Percentiles rank a stretch among this genome's conserved stretches.
phyloP scores from a whole-genome alignment of 1,140 invertebrate genomes.

The Pygmarrhopalites habei region DNA sequence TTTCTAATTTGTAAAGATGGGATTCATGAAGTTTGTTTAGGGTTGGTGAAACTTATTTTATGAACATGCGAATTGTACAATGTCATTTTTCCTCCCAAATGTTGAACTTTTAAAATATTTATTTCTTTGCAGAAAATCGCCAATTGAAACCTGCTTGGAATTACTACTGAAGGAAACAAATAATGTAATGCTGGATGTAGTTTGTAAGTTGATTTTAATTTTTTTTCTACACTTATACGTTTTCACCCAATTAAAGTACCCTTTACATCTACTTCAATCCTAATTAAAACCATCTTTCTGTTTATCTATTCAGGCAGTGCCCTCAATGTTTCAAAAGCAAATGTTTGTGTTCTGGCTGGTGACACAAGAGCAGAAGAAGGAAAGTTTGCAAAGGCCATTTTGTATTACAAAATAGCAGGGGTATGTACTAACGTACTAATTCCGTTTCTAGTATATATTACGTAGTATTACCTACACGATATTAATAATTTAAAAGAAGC shows the following conservation, averaged over 20 bases:
- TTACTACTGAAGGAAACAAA: conserved; percentile 29
- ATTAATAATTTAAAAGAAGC: background rate
- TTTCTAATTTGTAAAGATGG: conserved; percentile 30
- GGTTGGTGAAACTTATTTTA: conserved; percentile 5
- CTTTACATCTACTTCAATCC: too few relatives aligned
- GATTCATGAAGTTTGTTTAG: conserved; percentile 28
- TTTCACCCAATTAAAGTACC: too few relatives aligned
- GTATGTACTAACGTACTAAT: too few relatives aligned
- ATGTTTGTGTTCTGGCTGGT: conserved; percentile 33
- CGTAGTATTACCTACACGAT: background rate
- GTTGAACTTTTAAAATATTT: too few relatives aligned
- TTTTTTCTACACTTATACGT: too few relatives aligned
- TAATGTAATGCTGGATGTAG: conserved; percentile 26
- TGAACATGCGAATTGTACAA: background rate
- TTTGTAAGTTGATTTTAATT: too few relatives aligned
- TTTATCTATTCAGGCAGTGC: too few relatives aligned
- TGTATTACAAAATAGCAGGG: conserved; percentile 38
- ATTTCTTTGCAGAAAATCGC: conserved; percentile 24
- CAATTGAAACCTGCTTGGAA: conserved; percentile 31
- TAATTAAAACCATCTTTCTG: too few relatives aligned
- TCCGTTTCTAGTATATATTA: too few relatives aligned
- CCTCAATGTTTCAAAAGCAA: conserved; percentile 29
- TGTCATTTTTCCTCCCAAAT: too few relatives aligned
- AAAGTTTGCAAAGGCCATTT: conserved; percentile 36
- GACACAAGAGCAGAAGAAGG: conserved; percentile 34